phyloP scores from a whole-genome alignment of 2,113 vertebrate species.

The Myrmophylax atrothorax region DNA sequence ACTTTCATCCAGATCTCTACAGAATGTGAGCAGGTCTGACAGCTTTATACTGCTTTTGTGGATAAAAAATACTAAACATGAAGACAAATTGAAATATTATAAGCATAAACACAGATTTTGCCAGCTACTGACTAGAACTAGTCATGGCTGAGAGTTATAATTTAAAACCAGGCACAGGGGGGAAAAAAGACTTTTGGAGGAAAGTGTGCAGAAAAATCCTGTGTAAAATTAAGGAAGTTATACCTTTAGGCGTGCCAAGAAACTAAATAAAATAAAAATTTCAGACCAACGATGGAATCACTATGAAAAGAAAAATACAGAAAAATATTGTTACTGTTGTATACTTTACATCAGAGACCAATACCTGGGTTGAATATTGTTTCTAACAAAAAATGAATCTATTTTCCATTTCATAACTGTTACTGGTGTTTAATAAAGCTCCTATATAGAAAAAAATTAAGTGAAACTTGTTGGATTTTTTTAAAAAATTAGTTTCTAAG shows the following conservation, averaged over 20 bases:
- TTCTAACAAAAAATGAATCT: neutral
- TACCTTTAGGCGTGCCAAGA: slow-evolving; percentile 52
- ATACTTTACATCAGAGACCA: neutral
- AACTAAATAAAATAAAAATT: slow-evolving; percentile 68
- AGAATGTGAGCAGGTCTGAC: neutral
- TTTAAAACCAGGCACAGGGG: neutral
- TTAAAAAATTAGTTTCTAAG: neutral
- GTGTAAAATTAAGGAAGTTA: slow-evolving; percentile 23
- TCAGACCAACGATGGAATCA: slow-evolving; percentile 7
- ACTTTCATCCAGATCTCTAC: neutral
- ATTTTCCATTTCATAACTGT: neutral
- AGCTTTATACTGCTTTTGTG: neutral
- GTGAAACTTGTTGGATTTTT: neutral
- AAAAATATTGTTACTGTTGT: slow-evolving; percentile 38
- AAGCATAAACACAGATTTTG: slow-evolving; percentile 32
- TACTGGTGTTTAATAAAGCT: neutral
- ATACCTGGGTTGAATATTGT: neutral
- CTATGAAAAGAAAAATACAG: slow-evolving; percentile 33
- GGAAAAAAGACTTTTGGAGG: neutral
- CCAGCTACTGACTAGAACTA: slow-evolving; percentile 12
- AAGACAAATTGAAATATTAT: slow-evolving; percentile 55
- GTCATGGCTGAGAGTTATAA: neutral
- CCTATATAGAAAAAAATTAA: neutral
- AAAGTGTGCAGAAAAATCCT: neutral
- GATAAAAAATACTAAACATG: slow-evolving; percentile 10